Conservation (phyloP, 2,888 invertebrate genomes). For the Osmoderma eremita region DNA sequence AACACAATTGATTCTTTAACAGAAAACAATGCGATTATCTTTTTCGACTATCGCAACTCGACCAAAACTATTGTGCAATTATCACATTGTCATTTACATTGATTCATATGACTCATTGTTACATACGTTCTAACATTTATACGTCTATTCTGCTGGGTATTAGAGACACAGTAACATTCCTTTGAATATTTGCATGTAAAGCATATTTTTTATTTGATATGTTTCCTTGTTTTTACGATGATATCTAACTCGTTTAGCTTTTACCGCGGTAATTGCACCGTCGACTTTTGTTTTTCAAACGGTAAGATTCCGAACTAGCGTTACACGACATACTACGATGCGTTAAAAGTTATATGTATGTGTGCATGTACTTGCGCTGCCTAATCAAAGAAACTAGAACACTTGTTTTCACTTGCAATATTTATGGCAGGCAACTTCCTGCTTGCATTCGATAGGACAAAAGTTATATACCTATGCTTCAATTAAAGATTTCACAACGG, state of each 20-base stretch:
- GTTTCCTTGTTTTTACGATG: not conserved
- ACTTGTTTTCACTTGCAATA: conserved; percentile 31
- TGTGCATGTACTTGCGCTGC: not conserved
- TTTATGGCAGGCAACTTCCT: conserved; percentile 26
- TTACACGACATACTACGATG: conserved; percentile 3
- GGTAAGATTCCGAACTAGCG: conserved; percentile 1
- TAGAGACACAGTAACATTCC: not conserved
- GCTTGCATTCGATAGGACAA: conserved; percentile 11
- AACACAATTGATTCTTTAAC: too few species aligned
- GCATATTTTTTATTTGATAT: not conserved
- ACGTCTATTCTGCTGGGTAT: not conserved
- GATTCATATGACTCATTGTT: conserved; percentile 12
- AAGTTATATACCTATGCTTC: too few species aligned
- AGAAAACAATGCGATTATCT: too few species aligned
- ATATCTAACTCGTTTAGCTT: conserved; percentile 1
- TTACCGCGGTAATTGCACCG: conserved; percentile 7
- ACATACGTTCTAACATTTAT: not conserved
- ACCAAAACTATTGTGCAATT: not conserved
- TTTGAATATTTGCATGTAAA: too few species aligned
- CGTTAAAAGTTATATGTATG: not conserved
- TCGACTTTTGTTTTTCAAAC: conserved; percentile 12
- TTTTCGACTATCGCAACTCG: too few species aligned
- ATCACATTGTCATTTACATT: not conserved
- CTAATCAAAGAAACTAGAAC: conserved; percentile 19
- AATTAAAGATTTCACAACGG: too few species aligned